Percentiles rank a stretch among this genome's conserved stretches.
phyloP scores from a whole-genome alignment of 2,888 invertebrate species.

The Blastobasis lacticolella region DNA sequence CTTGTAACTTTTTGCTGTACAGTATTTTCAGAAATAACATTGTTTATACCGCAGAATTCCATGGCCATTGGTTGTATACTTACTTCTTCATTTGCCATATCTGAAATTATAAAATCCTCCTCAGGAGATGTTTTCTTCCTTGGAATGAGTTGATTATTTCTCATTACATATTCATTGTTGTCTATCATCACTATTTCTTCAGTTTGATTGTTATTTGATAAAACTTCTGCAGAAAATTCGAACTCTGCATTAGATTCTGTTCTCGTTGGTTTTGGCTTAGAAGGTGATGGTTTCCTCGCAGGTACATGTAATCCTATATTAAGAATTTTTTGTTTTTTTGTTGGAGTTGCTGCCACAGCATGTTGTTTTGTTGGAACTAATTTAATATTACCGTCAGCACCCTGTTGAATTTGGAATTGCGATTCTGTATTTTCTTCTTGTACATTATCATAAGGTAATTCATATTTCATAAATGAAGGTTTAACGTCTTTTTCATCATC shows the following conservation, averaged over 20 bases:
- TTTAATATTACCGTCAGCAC: conserved; percentile 67
- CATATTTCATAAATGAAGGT: conserved; percentile 36
- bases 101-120: conserved; percentile 39
- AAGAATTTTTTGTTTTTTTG: conserved; percentile 51
- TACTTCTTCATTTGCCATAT: conserved; percentile 24
- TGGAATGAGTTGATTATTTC: conserved; percentile 48
- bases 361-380: conserved; percentile 45
- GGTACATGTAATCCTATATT: conserved; percentile 43
- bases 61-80: conserved; percentile 33
- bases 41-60: conserved; percentile 36
- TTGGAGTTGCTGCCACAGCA: conserved; percentile 20
- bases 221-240: no score
- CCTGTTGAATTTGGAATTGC: conserved; percentile 49
- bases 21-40: conserved; percentile 25
- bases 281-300: conserved; percentile 23
- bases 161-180: conserved; percentile 74
- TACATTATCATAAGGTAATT: conserved; percentile 46
- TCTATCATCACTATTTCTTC: conserved; percentile 70
- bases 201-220: neutral
- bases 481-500: conserved; percentile 33
- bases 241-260: no score
- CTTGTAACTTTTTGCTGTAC: conserved; percentile 37
- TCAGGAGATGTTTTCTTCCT: conserved; percentile 25
- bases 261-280: conserved; percentile 9
- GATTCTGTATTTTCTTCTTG: conserved; percentile 43